Percentiles rank a stretch among this genome's conserved stretches.
Evolutionary conservation across 1,140 invertebrate species (phyloP).

Genomic region (Conopomorpha cramerella): DNA sequence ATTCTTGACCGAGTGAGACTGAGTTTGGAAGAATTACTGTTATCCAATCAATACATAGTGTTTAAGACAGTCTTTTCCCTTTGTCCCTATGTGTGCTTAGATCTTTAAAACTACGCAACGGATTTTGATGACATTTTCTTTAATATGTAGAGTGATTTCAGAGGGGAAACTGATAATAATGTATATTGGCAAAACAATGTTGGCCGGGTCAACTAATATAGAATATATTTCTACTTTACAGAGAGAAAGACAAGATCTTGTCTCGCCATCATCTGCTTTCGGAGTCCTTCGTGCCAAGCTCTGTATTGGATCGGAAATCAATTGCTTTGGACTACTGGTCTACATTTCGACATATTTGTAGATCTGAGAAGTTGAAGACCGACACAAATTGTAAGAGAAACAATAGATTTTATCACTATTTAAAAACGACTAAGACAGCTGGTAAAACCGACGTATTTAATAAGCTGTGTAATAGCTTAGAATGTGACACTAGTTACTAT

Average conservation of each 20-base stretch:
- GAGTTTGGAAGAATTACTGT: too few relatives aligned
- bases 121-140: too few relatives aligned
- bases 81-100: too few relatives aligned
- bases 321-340: constrained; percentile 63
- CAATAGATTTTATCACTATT: constrained; percentile 67
- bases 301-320: constrained; percentile 30
- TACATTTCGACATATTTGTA: constrained; percentile 59
- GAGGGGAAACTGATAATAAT: too few relatives aligned
- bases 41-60: too few relatives aligned
- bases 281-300: constrained; percentile 23
- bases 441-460: constrained; percentile 47
- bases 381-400: constrained; percentile 52
- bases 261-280: constrained; percentile 27
- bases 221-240: constrained; percentile 18
- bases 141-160: too few relatives aligned
- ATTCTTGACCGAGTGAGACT: too few relatives aligned
- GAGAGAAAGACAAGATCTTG: constrained; percentile 23
- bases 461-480: constrained; percentile 32
- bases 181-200: too few relatives aligned
- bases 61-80: too few relatives aligned
- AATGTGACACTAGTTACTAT: too few relatives aligned
- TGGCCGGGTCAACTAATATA: too few relatives aligned
- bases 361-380: constrained; percentile 59
- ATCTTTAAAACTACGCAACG: too few relatives aligned
- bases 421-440: constrained; percentile 42